Evolutionary conservation across 2,797 vertebrate species (phyloP).

Genomic region (Momotus momota): DNA sequence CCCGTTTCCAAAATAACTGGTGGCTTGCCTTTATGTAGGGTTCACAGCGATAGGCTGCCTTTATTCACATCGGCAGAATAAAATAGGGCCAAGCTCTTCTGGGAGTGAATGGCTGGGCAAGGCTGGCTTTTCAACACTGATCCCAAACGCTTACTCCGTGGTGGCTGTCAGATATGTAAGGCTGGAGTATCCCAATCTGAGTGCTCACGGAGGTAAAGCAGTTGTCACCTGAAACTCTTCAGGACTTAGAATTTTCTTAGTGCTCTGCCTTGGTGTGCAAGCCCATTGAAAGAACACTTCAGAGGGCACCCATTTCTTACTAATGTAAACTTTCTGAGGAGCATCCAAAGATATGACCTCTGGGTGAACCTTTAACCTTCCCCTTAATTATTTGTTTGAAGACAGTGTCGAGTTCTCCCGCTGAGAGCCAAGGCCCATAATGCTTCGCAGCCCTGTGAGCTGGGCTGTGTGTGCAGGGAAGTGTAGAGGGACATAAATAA

Average conservation of each 20-base stretch:
- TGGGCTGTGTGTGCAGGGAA: slow-evolving; percentile 77
- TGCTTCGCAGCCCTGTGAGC: slow-evolving; percentile 83
- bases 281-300: slow-evolving; percentile 81
- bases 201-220: slow-evolving; percentile 54
- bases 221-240: slow-evolving; percentile 61
- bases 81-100: not conserved
- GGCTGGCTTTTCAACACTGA: not conserved
- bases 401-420: slow-evolving; percentile 97
- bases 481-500: slow-evolving; percentile 88
- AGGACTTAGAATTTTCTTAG: slow-evolving; percentile 72
- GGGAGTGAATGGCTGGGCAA: not conserved
- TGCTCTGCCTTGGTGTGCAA: slow-evolving; percentile 75
- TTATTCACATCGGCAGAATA: not conserved
- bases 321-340: slow-evolving; percentile 95
- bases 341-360: slow-evolving; percentile 97
- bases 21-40: not conserved
- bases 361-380: slow-evolving; percentile 94
- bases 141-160: not conserved
- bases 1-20: not conserved
- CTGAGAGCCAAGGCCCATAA: slow-evolving; percentile 87
- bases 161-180: slow-evolving; percentile 4
- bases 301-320: slow-evolving; percentile 81
- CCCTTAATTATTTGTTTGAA: slow-evolving; percentile 99
- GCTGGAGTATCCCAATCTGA: slow-evolving; percentile 35
- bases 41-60: not conserved